Conservation (phyloP, 2,113 vertebrate species). For the Anoplopoma fimbria region DNA sequence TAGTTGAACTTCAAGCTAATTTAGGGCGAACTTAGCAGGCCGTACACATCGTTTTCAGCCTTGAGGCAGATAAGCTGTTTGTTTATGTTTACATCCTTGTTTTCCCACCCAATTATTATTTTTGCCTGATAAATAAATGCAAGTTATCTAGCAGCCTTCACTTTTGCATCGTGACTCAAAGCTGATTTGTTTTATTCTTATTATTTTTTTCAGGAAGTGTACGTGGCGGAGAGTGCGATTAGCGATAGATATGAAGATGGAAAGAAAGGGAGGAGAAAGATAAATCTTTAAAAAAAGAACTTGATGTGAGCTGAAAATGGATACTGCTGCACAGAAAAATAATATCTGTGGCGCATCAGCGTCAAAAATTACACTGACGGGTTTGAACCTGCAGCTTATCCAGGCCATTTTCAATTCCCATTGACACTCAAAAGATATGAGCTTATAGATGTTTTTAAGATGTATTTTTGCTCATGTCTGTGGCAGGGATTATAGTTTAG, state of each 20-base stretch:
- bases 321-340: slow-evolving; percentile 40
- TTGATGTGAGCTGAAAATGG: slow-evolving; percentile 41
- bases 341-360: slow-evolving; percentile 65
- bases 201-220: slow-evolving; percentile 20
- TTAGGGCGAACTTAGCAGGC: neutral
- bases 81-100: slow-evolving; percentile 43
- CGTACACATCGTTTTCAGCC: neutral
- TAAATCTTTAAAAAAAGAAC: slow-evolving; percentile 25
- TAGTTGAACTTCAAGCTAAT: slow-evolving; percentile 35
- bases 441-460: slow-evolving; percentile 79
- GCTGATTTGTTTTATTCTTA: slow-evolving; percentile 42
- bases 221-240: slow-evolving; percentile 39
- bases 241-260: slow-evolving; percentile 57
- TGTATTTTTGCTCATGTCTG: slow-evolving; percentile 70
- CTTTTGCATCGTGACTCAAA: slow-evolving; percentile 55
- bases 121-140: slow-evolving; percentile 51
- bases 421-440: slow-evolving; percentile 80
- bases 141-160: slow-evolving; percentile 52
- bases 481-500: slow-evolving; percentile 58
- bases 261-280: slow-evolving; percentile 54
- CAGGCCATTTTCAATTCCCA: slow-evolving; percentile 61
- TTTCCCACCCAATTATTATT: slow-evolving; percentile 61
- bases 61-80: neutral
- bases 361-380: slow-evolving; percentile 40
- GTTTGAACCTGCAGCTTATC: slow-evolving; percentile 68